Conservation (phyloP, 2,888 invertebrate genomes). For the Caradrina kadenii region DNA sequence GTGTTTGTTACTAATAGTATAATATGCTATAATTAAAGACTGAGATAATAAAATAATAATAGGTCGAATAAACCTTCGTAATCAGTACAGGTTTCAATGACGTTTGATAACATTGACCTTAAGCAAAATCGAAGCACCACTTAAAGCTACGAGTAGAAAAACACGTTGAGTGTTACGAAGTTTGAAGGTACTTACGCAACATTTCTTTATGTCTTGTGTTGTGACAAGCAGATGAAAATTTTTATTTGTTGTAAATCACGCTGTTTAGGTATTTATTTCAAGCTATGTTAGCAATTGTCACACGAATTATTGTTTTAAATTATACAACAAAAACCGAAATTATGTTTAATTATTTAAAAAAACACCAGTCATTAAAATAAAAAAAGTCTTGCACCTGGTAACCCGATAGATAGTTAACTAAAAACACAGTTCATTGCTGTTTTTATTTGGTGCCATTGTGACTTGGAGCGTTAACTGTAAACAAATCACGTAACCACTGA, state of each 20-base stretch:
- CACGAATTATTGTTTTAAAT: too few species aligned
- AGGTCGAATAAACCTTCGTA: not conserved
- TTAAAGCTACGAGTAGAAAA: constrained; percentile 3
- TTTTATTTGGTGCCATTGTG: too few species aligned
- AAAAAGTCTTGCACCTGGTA: not conserved
- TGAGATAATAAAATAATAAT: constrained; percentile 18
- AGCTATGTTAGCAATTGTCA: too few species aligned
- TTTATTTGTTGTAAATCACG: not conserved
- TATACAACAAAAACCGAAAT: too few species aligned
- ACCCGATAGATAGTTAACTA: not conserved
- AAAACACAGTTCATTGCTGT: too few species aligned
- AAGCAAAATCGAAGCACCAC: not conserved
- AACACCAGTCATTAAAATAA: too few species aligned
- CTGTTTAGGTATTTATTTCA: too few species aligned
- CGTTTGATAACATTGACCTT: constrained; percentile 36
- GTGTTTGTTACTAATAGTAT: not conserved
- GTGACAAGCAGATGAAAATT: not conserved
- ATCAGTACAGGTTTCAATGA: constrained; percentile 11
- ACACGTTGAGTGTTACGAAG: constrained; percentile 5
- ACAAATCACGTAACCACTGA: not conserved
- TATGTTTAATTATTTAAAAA: too few species aligned
- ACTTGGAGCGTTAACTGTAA: not conserved
- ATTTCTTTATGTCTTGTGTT: too few species aligned
- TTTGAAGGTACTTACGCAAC: constrained; percentile 11
- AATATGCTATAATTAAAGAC: constrained; percentile 5